Evolutionary conservation across 2,888 invertebrate species (phyloP).

Genomic region (Pollenia angustigena): DNA sequence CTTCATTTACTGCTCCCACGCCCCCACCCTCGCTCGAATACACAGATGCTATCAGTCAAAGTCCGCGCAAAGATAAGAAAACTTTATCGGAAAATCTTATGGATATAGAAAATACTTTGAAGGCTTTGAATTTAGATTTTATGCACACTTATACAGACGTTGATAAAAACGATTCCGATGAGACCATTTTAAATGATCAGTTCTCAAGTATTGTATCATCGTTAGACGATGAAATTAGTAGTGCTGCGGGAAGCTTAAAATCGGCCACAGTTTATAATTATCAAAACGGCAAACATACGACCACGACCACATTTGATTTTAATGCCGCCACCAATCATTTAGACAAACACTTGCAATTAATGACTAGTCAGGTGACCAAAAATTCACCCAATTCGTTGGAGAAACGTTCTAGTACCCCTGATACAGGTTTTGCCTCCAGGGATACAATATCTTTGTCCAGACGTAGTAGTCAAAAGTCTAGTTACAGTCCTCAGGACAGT

Average conservation of each 20-base stretch:
- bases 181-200: slow-evolving; percentile 83
- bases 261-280: slow-evolving; percentile 81
- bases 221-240: slow-evolving; percentile 82
- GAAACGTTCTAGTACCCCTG: slow-evolving; percentile 84
- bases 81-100: slow-evolving; percentile 83
- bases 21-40: slow-evolving; percentile 74
- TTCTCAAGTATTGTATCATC: slow-evolving; percentile 81
- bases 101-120: slow-evolving; percentile 84
- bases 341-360: slow-evolving; percentile 83
- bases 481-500: slow-evolving; percentile 84
- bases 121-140: slow-evolving; percentile 84
- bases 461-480: slow-evolving; percentile 84
- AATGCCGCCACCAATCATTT: slow-evolving; percentile 83
- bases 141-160: slow-evolving; percentile 84
- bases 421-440: slow-evolving; percentile 84
- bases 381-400: slow-evolving; percentile 80
- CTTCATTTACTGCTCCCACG: slow-evolving; percentile 67
- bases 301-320: slow-evolving; percentile 80
- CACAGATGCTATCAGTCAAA: slow-evolving; percentile 50
- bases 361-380: slow-evolving; percentile 73
- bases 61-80: slow-evolving; percentile 78
- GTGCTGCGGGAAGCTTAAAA: slow-evolving; percentile 82
- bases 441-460: slow-evolving; percentile 84
- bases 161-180: slow-evolving; percentile 84
- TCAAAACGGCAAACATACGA: slow-evolving; percentile 81